A percentile compares a stretch with the other conserved stretches of the same genome.
These are phyloP conservation scores for Percina caprodes DNA, from an alignment of 2,113 vertebrate genomes.

Conservation along the genomic window DNA sequence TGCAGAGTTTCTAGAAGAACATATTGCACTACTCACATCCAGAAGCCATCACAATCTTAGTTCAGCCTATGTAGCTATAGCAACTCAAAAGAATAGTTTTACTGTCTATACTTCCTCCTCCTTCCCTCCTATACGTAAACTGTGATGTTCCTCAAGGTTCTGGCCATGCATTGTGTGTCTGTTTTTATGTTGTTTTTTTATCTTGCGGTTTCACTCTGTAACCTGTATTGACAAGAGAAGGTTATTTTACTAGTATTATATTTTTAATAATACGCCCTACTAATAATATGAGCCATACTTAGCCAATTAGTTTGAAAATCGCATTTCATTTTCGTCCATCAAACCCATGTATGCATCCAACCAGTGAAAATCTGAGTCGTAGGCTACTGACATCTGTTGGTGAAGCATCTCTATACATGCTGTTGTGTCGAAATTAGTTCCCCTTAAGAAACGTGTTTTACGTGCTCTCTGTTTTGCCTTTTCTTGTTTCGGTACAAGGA, in stretches of 20 bases:
- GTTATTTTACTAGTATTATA: too few relatives aligned
- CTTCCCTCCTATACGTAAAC: not conserved
- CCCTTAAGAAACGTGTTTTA: not conserved
- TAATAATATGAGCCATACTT: too few relatives aligned
- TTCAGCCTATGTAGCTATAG: too few relatives aligned
- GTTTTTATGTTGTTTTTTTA: not conserved
- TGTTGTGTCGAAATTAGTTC: conserved; percentile 22
- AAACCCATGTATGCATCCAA: not conserved
- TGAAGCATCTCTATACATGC: not conserved
- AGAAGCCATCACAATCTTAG: not conserved
- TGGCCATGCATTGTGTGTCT: not conserved
- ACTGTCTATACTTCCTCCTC: not conserved
- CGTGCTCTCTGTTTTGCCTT: not conserved
- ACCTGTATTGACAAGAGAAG: not conserved
- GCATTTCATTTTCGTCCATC: not conserved
- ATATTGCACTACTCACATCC: not conserved
- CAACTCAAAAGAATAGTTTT: too few relatives aligned
- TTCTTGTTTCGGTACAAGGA: not conserved
- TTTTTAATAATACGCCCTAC: too few relatives aligned
- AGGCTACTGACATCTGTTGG: conserved; percentile 63
- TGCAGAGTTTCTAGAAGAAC: not conserved
- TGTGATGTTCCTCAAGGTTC: not conserved
- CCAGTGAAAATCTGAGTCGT: conserved; percentile 21
- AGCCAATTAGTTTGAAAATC: not conserved
- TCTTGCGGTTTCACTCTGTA: not conserved